Base-by-base conservation (phyloP, 2,888 invertebrate species). In the Cancer borealis region DNA sequence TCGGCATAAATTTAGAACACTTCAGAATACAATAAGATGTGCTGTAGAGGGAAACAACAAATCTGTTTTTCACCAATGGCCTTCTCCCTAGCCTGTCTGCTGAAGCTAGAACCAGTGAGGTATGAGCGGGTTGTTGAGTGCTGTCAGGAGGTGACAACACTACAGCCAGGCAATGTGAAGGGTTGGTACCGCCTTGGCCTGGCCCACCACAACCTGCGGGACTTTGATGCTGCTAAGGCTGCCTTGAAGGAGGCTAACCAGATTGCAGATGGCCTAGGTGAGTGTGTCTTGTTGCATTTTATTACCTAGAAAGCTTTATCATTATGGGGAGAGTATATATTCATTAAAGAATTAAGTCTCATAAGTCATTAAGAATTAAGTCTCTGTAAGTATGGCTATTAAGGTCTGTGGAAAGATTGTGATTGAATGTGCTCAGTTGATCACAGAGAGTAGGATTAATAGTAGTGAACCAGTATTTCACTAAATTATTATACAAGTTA, bases 171-270 rank as follows among this genome's bases (percentile, higher is more conserved):
- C 30, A 95, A 95, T 84, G 84, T 91, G 73, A 95, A 95, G 60
- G 95, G 95, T 30, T 95, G 95, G 95, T 95, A 95, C 45, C 95
- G 95, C 54, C 91, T 95, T 4, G 95, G 95, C n/a, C 39, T 95
- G n/a, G 95, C 95, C 26, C 89, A 93, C 54, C 92, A 88, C 89
- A 88, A 93, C 92, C 88, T 93, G 10, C 91, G 89, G 10, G 89
- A 95, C 46, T 93, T 87, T 88, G 95, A 95, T 92, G 54, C 60
- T 17, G 95, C 95, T 8, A 93, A 92, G 46, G 92, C 93, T 45
- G 95, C 95, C 10, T 60, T 95, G 3, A 92, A 90, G 47, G 91
- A 93, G 88, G 95, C 95, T 12, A 92, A 93, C 91, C 88, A 47
- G 54, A 54, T 93, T 60, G 89, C 93, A 54, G 89, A 88, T 45